phyloP scores from a whole-genome alignment of 2,797 vertebrate species.

The Jordanella pulchra region DNA sequence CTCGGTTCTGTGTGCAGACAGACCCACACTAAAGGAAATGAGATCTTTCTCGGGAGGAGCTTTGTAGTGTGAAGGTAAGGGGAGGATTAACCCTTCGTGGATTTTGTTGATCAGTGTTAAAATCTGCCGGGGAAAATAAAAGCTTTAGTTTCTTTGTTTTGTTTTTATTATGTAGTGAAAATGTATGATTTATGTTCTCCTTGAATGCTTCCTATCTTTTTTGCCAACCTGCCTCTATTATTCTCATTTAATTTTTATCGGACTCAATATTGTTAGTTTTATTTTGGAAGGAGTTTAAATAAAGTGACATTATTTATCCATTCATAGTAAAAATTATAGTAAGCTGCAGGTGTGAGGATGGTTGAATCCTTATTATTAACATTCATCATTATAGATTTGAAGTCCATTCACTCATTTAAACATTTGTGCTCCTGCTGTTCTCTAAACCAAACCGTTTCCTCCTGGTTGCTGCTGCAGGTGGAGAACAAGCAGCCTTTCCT shows the following conservation, averaged over 20 bases:
- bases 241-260: background rate
- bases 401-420: constrained; percentile 13
- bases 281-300: background rate
- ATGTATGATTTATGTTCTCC: background rate
- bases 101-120: background rate
- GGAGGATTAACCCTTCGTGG: background rate
- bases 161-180: background rate
- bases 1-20: background rate
- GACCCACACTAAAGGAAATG: constrained; percentile 27
- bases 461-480: constrained; percentile 41
- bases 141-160: background rate
- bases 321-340: background rate
- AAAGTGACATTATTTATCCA: background rate
- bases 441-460: constrained; percentile 44
- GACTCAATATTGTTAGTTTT: background rate
- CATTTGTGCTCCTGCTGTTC: constrained; percentile 15
- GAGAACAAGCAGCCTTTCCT: constrained; percentile 41
- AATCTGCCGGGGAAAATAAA: background rate
- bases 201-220: background rate
- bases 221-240: background rate
- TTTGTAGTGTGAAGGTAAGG: constrained; percentile 49
- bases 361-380: background rate
- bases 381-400: background rate
- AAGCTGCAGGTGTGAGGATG: background rate
- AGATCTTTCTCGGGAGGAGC: constrained; percentile 24